Percentiles rank a stretch among this genome's conserved stretches.
These are phyloP conservation scores for Epinephelus coioides DNA, from an alignment of 2,797 vertebrate species.

Conservation along the genomic window DNA sequence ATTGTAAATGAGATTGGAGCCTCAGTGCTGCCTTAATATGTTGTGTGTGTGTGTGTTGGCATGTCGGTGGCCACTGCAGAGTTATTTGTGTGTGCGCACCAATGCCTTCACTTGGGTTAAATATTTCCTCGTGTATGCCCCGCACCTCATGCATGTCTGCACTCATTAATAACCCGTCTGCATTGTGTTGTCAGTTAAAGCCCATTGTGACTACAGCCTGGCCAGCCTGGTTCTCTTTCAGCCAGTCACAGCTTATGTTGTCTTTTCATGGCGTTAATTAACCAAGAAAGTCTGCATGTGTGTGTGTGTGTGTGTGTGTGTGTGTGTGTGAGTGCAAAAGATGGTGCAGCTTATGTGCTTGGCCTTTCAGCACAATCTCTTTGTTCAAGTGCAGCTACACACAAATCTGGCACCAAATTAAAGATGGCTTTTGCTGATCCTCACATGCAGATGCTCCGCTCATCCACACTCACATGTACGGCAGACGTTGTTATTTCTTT, in stretches of 20 bases:
- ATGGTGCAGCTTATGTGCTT: background rate
- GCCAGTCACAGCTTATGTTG: constrained; percentile 46
- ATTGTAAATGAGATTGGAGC: constrained; percentile 45
- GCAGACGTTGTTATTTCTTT: constrained; percentile 6
- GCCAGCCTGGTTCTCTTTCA: constrained; percentile 48
- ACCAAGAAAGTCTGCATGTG: constrained; percentile 26
- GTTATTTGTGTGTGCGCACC: background rate
- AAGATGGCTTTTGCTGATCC: constrained; percentile 31
- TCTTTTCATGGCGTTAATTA: constrained; percentile 69
- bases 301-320: background rate
- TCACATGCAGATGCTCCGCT: constrained; percentile 13
- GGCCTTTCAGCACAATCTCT: constrained; percentile 1
- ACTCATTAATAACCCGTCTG: constrained; percentile 70
- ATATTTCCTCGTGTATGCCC: background rate
- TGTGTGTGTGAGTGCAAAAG: background rate
- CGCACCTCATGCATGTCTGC: background rate
- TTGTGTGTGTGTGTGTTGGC: background rate
- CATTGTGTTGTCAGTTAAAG: constrained; percentile 63
- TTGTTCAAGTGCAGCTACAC: constrained; percentile 43
- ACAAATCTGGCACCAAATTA: constrained; percentile 40
- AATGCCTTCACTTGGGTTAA: background rate
- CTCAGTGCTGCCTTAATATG: background rate
- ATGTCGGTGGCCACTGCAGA: background rate
- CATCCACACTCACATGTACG: background rate
- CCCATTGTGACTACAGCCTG: constrained; percentile 50